Evolutionary conservation across 1,140 invertebrate species (phyloP).

Genomic region (Glossosoma conforme): DNA sequence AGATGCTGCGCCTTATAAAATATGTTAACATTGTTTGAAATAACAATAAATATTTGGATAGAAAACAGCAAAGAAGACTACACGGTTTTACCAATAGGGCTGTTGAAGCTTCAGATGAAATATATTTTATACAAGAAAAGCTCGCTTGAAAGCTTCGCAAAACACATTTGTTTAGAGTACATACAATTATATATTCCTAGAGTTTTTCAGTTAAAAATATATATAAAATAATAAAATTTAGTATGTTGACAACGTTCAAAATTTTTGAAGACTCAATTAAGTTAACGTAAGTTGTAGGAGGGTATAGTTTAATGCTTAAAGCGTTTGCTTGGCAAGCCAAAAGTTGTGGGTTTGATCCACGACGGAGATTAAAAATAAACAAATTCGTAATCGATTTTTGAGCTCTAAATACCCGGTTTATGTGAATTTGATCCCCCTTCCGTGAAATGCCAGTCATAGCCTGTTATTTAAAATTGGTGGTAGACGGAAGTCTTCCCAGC

Average conservation of each 20-base stretch:
- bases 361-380: too few relatives aligned
- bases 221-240: neutral
- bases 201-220: neutral
- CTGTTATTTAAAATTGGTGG: too few relatives aligned
- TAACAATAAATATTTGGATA: conserved; percentile 18
- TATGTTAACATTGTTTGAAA: conserved; percentile 9
- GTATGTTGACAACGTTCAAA: neutral
- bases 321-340: too few relatives aligned
- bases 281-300: too few relatives aligned
- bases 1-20: conserved; percentile 10
- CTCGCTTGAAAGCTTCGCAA: neutral
- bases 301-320: too few relatives aligned
- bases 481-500: too few relatives aligned
- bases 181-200: neutral
- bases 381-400: too few relatives aligned
- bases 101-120: neutral
- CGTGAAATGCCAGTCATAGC: too few relatives aligned
- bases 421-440: too few relatives aligned
- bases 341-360: too few relatives aligned
- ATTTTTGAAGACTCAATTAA: too few relatives aligned
- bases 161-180: neutral
- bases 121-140: neutral
- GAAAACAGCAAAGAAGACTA: neutral
- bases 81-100: neutral
- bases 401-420: too few relatives aligned